Evolutionary conservation across 2,797 vertebrate genomes (phyloP).

Genomic region (Manis crassicaudata): DNA sequence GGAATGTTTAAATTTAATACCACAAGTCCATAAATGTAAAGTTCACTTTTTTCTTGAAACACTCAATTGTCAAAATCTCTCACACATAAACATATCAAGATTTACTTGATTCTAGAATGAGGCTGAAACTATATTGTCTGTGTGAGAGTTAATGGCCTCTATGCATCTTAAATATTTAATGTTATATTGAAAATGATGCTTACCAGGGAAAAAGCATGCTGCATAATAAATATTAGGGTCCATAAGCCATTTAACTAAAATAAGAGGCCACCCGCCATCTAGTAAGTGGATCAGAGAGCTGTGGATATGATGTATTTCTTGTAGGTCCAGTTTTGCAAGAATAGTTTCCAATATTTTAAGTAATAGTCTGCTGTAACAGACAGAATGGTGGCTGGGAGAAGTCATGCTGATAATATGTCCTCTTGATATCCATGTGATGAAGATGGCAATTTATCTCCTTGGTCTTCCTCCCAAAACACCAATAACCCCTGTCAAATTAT

Average conservation of each 20-base stretch:
- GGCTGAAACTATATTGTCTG: neutral
- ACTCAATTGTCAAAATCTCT: neutral
- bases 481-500: neutral
- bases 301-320: no score
- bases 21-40: neutral
- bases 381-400: neutral
- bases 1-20: neutral
- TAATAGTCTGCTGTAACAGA: neutral
- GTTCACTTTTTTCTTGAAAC: conserved; percentile 6
- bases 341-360: neutral
- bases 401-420: no score
- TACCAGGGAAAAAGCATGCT: neutral
- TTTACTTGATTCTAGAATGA: conserved; percentile 6
- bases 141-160: neutral
- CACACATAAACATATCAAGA: neutral
- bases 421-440: neutral
- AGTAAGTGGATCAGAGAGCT: neutral
- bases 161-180: conserved; percentile 48
- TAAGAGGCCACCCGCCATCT: neutral
- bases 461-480: neutral
- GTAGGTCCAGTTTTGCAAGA: neutral
- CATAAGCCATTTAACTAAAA: neutral
- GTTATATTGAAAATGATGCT: neutral
- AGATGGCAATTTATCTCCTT: neutral
- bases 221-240: neutral